Evolutionary conservation across 2,797 vertebrate species (phyloP), one percentile per base, ranked within the genome.

Genomic region (Lacerta agilis): DNA sequence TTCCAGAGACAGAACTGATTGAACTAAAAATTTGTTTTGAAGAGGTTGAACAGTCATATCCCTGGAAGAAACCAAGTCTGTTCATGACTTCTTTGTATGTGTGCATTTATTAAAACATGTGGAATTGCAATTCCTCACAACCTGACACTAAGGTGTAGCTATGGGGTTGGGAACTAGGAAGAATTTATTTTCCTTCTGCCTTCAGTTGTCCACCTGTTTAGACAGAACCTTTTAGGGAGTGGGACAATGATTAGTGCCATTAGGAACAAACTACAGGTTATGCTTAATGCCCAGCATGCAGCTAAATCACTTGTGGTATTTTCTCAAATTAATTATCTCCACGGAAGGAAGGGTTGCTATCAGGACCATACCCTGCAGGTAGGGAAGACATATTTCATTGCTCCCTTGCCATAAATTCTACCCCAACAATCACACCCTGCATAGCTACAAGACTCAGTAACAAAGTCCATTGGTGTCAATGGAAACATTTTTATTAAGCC

Each of bases 1-100:
- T 87, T 9, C 20, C 45, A 78, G 80, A 88, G 49, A 78, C 38
- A 77, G 6, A 79, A 49, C 29, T 83, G 41, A 83, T 86, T 86
- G 66, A 64, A 77, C 29, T 85, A 29, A 78, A 18, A 58, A 88
- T 83, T 55, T 71, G 36, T 29, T 83, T n/a, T 76, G 23, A 55
- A 82, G 61, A 67, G 29, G 69, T 66, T 87, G n/a, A 86, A 86
- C 23, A 71, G 64, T 76, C 23, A 33, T n/a, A 3, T 45, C 55
- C 66, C 20, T n/a, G 25, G 71, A 69, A 78, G 73, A 88, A 78
- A 71, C 29, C 13, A 69, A 58, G 18, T n/a, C 45, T 20, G 18
- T 11, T 43, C 36, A 76, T 25, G n/a, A 27, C 36, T 87, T 69
- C 64, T 87, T 75, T 49, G 72, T 72, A 87, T 81, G 27, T 64